These are phyloP conservation scores for Cryptus viduatorius DNA, from an alignment of 2,888 invertebrate species.

Conservation along the genomic window DNA sequence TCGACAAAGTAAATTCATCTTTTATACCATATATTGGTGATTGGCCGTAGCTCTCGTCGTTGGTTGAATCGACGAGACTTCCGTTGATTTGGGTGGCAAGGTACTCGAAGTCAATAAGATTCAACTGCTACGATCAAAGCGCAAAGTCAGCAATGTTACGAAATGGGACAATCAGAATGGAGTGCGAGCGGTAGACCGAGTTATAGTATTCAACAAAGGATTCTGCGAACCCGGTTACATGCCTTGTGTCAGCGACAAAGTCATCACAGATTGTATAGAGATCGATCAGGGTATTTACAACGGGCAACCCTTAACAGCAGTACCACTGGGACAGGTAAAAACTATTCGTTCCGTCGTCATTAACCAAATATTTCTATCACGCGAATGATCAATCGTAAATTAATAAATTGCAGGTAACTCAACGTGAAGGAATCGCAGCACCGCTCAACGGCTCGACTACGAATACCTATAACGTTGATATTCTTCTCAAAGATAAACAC, in stretches of 20 bases:
- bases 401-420: conserved; percentile 58
- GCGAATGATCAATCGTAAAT: not conserved
- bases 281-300: conserved; percentile 88
- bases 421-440: conserved; percentile 44
- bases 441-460: not conserved
- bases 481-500: conserved; percentile 84
- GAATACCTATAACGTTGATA: conserved; percentile 64
- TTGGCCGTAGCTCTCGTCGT: conserved; percentile 88
- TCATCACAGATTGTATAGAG: conserved; percentile 90
- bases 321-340: conserved; percentile 76
- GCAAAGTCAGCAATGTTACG: conserved; percentile 86
- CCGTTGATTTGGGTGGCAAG: conserved; percentile 86
- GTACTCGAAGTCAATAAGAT: conserved; percentile 88
- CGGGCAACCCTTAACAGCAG: conserved; percentile 88
- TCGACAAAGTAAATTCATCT: conserved; percentile 88
- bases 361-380: not conserved
- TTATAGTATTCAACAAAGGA: conserved; percentile 87
- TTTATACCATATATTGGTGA: conserved; percentile 91
- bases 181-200: conserved; percentile 87
- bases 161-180: conserved; percentile 80
- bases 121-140: conserved; percentile 87
- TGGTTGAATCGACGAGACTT: conserved; percentile 88
- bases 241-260: conserved; percentile 88
- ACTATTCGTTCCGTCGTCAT: not conserved
- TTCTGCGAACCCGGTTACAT: conserved; percentile 86